phyloP scores from a whole-genome alignment of 2,888 invertebrate species.

The Noctua pronuba region DNA sequence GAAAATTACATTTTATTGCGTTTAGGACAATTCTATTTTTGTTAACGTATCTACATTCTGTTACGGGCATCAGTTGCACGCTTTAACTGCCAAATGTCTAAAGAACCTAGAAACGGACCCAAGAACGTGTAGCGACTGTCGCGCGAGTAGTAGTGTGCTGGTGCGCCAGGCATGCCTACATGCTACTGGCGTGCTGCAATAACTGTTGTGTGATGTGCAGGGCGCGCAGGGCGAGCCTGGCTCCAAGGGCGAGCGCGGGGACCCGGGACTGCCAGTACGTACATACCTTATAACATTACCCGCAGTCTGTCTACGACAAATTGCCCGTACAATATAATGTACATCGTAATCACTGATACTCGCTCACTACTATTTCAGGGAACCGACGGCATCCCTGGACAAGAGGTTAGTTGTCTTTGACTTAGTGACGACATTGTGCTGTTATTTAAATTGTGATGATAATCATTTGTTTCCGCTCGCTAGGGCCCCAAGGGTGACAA shows the following conservation, averaged over 20 bases:
- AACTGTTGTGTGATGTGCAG: constrained; percentile 89
- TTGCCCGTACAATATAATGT: neutral
- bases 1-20: neutral
- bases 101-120: neutral
- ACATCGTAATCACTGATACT: constrained; percentile 41
- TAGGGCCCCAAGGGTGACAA: constrained; percentile 97
- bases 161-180: neutral
- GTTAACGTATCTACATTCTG: constrained; percentile 1
- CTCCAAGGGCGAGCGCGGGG: constrained; percentile 97
- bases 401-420: constrained; percentile 92
- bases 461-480: constrained; percentile 79
- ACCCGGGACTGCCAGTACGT: constrained; percentile 98
- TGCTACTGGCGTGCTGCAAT: constrained; percentile 69
- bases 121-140: neutral
- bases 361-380: constrained; percentile 92
- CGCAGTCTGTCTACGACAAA: neutral
- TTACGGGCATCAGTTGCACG: neutral
- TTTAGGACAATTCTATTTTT: neutral
- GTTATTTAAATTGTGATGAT: constrained; percentile 19
- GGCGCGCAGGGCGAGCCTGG: constrained; percentile 98
- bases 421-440: neutral
- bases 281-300: constrained; percentile 18
- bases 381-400: constrained; percentile 97
- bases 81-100: neutral
- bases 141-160: neutral